Percentiles rank a stretch among this genome's conserved stretches.
phyloP scores from a whole-genome alignment of 2,797 vertebrate species.

The Poeciliopsis paucimaculata region DNA sequence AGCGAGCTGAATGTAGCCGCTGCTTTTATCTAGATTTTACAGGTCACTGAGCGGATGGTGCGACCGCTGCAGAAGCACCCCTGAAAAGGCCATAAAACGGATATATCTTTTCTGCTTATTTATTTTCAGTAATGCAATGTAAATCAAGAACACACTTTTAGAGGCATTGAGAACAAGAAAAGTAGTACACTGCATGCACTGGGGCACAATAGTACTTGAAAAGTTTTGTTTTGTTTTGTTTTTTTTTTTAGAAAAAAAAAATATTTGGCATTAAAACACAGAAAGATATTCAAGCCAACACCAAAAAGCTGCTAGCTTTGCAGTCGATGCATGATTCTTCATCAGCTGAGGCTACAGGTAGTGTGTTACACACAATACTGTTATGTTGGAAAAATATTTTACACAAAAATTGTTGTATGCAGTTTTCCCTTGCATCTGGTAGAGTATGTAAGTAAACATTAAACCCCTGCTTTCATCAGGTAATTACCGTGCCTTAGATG shows the following conservation, averaged over 20 bases:
- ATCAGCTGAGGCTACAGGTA: constrained; percentile 63
- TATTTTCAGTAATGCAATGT: constrained; percentile 80
- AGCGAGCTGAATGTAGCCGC: constrained; percentile 29
- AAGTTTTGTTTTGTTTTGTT: constrained; percentile 48
- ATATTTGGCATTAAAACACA: constrained; percentile 83
- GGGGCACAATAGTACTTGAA: constrained; percentile 73
- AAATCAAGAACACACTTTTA: constrained; percentile 80
- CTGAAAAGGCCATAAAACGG: constrained; percentile 9
- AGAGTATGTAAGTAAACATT: constrained; percentile 44
- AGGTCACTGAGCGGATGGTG: constrained; percentile 22
- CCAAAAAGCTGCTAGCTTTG: constrained; percentile 62
- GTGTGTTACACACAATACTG: constrained; percentile 57
- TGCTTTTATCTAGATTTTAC: constrained; percentile 31
- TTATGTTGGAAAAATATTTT: constrained; percentile 79
- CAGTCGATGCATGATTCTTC: constrained; percentile 68
- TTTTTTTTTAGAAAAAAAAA: constrained; percentile 30
- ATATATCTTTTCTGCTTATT: constrained; percentile 23
- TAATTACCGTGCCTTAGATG: constrained; percentile 50
- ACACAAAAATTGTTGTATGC: constrained; percentile 73
- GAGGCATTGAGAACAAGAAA: constrained; percentile 72
- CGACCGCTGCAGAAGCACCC: constrained; percentile 2
- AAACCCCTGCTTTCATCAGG: constrained; percentile 41
- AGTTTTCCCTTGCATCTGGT: constrained; percentile 56
- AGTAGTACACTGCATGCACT: constrained; percentile 79
- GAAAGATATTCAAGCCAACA: constrained; percentile 65